Evolutionary conservation across 2,888 invertebrate genomes (phyloP).

Genomic region (Leptogaster cylindrica): DNA sequence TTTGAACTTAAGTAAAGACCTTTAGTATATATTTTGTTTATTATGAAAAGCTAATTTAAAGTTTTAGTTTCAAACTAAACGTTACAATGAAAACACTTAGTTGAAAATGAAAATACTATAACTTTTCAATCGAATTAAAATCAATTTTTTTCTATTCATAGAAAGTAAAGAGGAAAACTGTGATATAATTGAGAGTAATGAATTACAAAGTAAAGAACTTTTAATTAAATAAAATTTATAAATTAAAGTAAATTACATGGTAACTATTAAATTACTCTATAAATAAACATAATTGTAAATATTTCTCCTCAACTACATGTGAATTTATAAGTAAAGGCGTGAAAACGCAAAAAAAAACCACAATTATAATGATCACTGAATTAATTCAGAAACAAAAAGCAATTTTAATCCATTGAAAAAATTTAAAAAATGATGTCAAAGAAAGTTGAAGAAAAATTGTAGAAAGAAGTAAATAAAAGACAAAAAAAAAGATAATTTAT

Average conservation of each 20-base stretch:
- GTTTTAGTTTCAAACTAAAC: too few relatives aligned
- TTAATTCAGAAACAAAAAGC: neutral
- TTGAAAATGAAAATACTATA: too few relatives aligned
- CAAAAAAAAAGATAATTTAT: neutral
- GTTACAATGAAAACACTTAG: too few relatives aligned
- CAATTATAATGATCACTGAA: too few relatives aligned
- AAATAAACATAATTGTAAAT: constrained; percentile 32
- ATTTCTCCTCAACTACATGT: neutral
- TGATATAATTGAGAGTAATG: constrained; percentile 38
- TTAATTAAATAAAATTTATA: constrained; percentile 39
- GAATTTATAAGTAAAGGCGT: constrained; percentile 19
- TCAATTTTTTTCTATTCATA: constrained; percentile 32
- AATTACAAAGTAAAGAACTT: constrained; percentile 38
- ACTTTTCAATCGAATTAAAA: constrained; percentile 14
- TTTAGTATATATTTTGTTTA: too few relatives aligned
- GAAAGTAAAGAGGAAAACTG: constrained; percentile 35
- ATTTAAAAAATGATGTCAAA: constrained; percentile 4
- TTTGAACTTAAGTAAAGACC: too few relatives aligned
- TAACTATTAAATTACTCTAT: constrained; percentile 31
- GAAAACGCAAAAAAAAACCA: neutral
- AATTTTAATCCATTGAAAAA: neutral
- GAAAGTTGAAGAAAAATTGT: constrained; percentile 6
- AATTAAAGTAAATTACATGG: constrained; percentile 27
- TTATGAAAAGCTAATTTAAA: too few relatives aligned
- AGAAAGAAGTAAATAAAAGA: neutral